A percentile compares a stretch with the other conserved stretches of the same genome.
These are phyloP conservation scores for Strigamia transsilvanica DNA, from an alignment of 2,888 invertebrate species.

Conservation along the genomic window DNA sequence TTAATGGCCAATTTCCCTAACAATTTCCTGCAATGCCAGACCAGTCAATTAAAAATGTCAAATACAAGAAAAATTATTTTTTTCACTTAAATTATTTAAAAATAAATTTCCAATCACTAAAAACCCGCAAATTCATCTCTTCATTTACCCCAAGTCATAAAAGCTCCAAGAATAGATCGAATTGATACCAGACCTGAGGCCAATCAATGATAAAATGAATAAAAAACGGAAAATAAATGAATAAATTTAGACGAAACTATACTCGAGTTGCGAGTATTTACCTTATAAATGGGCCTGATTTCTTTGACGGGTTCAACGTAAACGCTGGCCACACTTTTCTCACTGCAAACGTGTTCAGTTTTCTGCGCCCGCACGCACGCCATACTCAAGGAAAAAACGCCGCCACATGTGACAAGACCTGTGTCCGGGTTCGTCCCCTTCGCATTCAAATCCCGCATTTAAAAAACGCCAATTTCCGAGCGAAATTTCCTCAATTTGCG, in stretches of 20 bases:
- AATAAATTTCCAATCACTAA: too few relatives aligned
- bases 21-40: background rate
- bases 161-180: background rate
- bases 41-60: background rate
- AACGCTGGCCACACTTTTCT: background rate
- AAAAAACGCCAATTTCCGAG: background rate
- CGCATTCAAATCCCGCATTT: slow-evolving; percentile 16
- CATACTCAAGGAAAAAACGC: slow-evolving; percentile 31
- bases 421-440: slow-evolving; percentile 33
- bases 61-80: too few relatives aligned
- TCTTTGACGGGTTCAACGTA: slow-evolving; percentile 24
- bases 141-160: background rate
- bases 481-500: background rate
- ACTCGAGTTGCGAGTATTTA: background rate
- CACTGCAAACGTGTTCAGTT: slow-evolving; percentile 1
- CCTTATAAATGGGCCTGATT: slow-evolving; percentile 20
- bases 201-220: background rate
- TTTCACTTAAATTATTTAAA: too few relatives aligned
- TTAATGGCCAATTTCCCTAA: background rate
- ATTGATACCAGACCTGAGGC: background rate
- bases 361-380: slow-evolving; percentile 20
- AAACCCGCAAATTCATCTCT: background rate
- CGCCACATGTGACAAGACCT: slow-evolving; percentile 35
- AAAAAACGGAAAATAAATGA: background rate
- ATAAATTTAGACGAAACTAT: background rate